These are phyloP conservation scores for Conus ventricosus DNA, from an alignment of 1,140 invertebrate genomes.

Conservation along the genomic window DNA sequence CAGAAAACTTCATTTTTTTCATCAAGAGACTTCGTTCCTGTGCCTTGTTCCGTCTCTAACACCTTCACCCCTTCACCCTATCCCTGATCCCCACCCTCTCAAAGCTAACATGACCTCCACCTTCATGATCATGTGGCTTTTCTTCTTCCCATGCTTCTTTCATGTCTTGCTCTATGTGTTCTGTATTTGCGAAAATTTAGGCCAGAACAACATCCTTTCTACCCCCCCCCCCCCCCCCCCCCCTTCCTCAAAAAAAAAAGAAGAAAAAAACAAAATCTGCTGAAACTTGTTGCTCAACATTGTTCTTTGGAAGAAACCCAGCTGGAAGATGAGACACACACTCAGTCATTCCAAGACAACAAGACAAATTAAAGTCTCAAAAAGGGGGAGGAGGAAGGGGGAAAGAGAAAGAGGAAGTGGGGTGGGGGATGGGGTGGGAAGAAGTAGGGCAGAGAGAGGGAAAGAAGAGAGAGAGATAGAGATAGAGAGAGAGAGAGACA, in stretches of 20 bases:
- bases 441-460: background rate
- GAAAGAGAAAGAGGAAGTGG: slow-evolving; percentile 28
- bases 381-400: slow-evolving; percentile 4
- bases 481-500: slow-evolving; percentile 36
- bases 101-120: too few relatives aligned
- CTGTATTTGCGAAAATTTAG: background rate
- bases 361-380: background rate
- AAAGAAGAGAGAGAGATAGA: background rate
- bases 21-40: too few relatives aligned
- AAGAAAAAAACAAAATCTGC: too few relatives aligned
- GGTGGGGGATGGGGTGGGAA: too few relatives aligned
- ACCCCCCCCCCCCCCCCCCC: background rate
- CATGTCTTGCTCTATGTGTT: background rate
- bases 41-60: too few relatives aligned
- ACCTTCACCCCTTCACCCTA: too few relatives aligned
- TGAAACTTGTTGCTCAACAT: too few relatives aligned
- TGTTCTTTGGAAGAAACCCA: background rate
- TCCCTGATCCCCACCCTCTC: too few relatives aligned
- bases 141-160: background rate
- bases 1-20: too few relatives aligned
- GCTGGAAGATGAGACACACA: background rate
- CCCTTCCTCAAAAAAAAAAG: background rate
- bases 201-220: background rate
- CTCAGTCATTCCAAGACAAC: background rate
- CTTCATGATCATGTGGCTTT: too few relatives aligned